A percentile compares a stretch with the other conserved stretches of the same genome.
Conservation (phyloP, 64 coral and sea anemone species). For the Anthopleura sola region DNA sequence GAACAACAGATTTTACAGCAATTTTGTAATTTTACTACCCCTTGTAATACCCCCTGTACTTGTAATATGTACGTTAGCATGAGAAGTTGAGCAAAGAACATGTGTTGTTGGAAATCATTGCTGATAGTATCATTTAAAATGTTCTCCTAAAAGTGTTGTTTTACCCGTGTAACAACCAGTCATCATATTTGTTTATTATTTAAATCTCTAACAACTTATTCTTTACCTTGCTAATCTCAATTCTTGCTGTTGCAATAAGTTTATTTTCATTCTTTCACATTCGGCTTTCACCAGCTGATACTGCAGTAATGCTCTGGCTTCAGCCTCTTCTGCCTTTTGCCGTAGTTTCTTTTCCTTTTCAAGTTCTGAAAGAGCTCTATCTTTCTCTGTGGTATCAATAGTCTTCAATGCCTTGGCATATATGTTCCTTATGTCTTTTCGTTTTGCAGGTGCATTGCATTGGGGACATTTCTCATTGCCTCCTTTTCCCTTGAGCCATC, state of each 20-base stretch:
- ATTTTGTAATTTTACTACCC: too few species aligned
- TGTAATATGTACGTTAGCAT: too few species aligned
- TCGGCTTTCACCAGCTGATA: conserved; percentile 79
- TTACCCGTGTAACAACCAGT: too few species aligned
- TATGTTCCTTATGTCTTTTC: conserved; percentile 81
- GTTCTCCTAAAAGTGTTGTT: too few species aligned
- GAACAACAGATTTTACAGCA: too few species aligned
- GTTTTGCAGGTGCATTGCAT: conserved; percentile 89
- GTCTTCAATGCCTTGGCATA: conserved; percentile 91
- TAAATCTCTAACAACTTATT: too few species aligned
- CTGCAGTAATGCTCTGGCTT: conserved; percentile 80
- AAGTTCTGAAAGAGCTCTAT: conserved; percentile 76
- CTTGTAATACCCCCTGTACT: too few species aligned
- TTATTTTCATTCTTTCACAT: conserved; percentile 67
- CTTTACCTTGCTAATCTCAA: conserved; percentile 48
- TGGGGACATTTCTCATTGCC: conserved; percentile 90
- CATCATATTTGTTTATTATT: too few species aligned
- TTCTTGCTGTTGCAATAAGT: conserved; percentile 36
- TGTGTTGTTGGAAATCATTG: too few species aligned
- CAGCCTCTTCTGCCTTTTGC: conserved; percentile 75
- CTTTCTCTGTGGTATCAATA: conserved; percentile 88
- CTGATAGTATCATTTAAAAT: too few species aligned
- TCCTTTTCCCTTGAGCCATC: conserved; percentile 76
- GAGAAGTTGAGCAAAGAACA: too few species aligned
- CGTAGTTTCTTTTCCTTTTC: conserved; percentile 70